Evolutionary conservation across 2,888 invertebrate genomes (phyloP).

Genomic region (Caenorhabditis sinica): DNA sequence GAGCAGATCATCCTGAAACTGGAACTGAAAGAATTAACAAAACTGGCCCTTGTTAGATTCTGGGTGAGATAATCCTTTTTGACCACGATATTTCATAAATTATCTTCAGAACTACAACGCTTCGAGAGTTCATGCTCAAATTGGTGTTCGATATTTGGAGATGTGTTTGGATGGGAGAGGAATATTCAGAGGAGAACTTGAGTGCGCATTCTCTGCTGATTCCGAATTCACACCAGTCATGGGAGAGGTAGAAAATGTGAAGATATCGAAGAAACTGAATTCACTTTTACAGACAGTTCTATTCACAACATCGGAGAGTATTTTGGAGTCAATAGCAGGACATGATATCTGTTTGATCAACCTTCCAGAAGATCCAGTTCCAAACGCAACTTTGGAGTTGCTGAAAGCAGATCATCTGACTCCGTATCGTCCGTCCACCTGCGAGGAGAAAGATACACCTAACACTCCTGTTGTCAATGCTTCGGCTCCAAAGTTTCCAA

Average conservation of each 20-base stretch:
- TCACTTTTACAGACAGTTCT: conserved; percentile 89
- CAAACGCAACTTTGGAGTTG: neutral
- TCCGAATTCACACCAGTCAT: conserved; percentile 86
- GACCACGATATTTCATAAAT: neutral
- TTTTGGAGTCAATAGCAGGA: conserved; percentile 87
- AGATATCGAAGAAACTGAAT: neutral
- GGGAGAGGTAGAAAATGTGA: conserved; percentile 84
- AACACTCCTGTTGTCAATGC: conserved; percentile 12
- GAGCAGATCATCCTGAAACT: conserved; percentile 16
- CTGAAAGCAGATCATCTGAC: conserved; percentile 45
- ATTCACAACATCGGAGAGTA: conserved; percentile 90
- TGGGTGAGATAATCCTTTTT: conserved; percentile 69
- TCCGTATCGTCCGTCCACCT: conserved; percentile 59
- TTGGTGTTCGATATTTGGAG: conserved; percentile 89
- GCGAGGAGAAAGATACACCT: conserved; percentile 50
- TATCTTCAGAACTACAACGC: conserved; percentile 91
- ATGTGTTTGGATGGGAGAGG: conserved; percentile 85
- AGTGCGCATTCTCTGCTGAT: conserved; percentile 89
- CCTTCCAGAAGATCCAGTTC: neutral
- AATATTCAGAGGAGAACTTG: conserved; percentile 91
- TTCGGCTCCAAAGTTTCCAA: conserved; percentile 13
- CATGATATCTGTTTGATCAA: conserved; percentile 84
- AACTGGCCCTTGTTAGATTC: conserved; percentile 81
- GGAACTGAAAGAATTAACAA: conserved; percentile 19
- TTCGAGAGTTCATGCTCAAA: conserved; percentile 90